A percentile compares a stretch with the other conserved stretches of the same genome.
Evolutionary conservation across 2,797 vertebrate species (phyloP).

Genomic region (Hephaestus fuliginosus): DNA sequence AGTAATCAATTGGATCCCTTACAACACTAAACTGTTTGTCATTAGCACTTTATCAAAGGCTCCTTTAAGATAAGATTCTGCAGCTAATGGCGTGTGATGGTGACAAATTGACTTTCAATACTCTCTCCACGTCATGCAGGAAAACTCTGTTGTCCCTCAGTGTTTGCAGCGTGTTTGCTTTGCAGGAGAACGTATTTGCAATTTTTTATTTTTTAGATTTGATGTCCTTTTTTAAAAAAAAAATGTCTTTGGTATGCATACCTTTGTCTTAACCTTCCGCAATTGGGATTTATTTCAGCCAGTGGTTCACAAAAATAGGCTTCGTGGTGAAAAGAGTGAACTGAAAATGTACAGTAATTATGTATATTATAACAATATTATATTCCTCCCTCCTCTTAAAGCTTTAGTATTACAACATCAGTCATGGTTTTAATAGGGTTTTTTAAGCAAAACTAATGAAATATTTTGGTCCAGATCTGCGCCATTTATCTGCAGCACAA

Average conservation of each 20-base stretch:
- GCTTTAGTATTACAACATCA: conserved; percentile 28
- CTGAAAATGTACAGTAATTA: conserved; percentile 63
- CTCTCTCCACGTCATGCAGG: conserved; percentile 51
- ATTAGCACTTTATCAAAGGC: conserved; percentile 82
- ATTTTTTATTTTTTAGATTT: conserved; percentile 36
- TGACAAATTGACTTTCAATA: conserved; percentile 83
- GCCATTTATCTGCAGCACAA: conserved; percentile 52
- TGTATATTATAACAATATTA: conserved; percentile 45
- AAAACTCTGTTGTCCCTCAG: conserved; percentile 51
- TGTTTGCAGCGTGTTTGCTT: conserved; percentile 49
- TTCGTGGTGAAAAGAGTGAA: conserved; percentile 47
- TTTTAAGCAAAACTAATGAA: conserved; percentile 49
- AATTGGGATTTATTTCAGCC: conserved; percentile 56
- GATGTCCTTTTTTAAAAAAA: conserved; percentile 29
- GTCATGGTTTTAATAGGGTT: conserved; percentile 48
- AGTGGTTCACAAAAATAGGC: conserved; percentile 57
- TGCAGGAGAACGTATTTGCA: conserved; percentile 40
- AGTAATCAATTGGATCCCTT: conserved; percentile 83
- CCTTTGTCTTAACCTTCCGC: conserved; percentile 45
- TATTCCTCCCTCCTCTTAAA: conserved; percentile 39
- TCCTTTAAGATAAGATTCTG: conserved; percentile 79
- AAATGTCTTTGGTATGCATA: conserved; percentile 32
- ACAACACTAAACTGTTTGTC: conserved; percentile 81
- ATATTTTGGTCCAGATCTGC: conserved; percentile 52
- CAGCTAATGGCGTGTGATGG: conserved; percentile 74